Conservation (phyloP, 2,113 vertebrate species). For the Ceyx cyanopectus region DNA sequence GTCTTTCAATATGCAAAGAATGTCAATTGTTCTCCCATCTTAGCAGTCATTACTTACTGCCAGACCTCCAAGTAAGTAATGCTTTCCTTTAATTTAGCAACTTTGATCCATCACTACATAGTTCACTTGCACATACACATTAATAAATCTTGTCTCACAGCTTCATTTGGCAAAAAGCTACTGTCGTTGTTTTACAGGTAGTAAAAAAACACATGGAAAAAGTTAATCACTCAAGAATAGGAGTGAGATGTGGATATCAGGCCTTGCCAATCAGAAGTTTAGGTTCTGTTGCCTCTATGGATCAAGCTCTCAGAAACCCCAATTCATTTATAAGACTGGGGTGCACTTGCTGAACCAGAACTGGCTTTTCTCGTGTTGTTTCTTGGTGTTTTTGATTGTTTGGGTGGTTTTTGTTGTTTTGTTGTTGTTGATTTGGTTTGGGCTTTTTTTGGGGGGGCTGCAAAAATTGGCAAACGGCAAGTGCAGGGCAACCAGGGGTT, state of each 20-base stretch:
- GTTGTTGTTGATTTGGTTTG: background rate
- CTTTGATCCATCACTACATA: background rate
- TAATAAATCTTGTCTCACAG: background rate
- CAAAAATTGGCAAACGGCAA: too few species aligned
- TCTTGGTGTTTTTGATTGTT: background rate
- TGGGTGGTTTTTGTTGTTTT: background rate
- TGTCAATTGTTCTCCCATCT: constrained; percentile 31
- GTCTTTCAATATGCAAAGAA: constrained; percentile 36
- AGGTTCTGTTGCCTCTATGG: background rate
- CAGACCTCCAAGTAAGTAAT: constrained; percentile 37
- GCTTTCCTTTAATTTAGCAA: background rate
- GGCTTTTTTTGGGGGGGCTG: too few species aligned
- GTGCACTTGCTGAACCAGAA: background rate
- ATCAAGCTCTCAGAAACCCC: background rate
- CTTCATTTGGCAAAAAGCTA: background rate
- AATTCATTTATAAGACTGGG: background rate
- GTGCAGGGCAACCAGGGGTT: too few species aligned
- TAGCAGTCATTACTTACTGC: constrained; percentile 31
- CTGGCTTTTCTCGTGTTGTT: background rate
- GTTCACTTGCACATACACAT: background rate
- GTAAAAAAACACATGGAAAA: background rate
- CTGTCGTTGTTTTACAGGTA: background rate
- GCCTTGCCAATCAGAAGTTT: background rate
- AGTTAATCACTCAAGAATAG: background rate
- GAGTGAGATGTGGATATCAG: background rate